Conservation (phyloP, 2,888 invertebrate genomes). For the Xylocampa areola region DNA sequence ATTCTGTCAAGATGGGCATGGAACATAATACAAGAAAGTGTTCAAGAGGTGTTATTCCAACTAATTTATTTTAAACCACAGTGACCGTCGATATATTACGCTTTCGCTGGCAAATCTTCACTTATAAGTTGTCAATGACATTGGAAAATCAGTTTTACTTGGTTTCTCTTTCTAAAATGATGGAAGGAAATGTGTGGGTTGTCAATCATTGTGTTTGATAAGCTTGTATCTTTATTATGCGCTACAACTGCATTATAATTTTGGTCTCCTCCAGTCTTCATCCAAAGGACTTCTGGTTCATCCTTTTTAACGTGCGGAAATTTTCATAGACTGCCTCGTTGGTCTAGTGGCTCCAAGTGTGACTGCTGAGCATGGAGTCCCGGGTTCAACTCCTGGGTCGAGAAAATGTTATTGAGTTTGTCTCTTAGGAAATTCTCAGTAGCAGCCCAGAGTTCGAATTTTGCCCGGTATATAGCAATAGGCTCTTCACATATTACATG, state of each 20-base stretch:
- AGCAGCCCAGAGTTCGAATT: too few relatives aligned
- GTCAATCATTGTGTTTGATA: background rate
- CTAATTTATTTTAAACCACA: slow-evolving; percentile 44
- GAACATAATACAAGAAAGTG: slow-evolving; percentile 36
- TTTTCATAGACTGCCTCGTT: too few relatives aligned
- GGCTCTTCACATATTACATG: too few relatives aligned
- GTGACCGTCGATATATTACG: slow-evolving; percentile 18
- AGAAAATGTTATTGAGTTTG: too few relatives aligned
- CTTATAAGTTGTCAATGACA: slow-evolving; percentile 18
- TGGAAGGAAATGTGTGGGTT: background rate
- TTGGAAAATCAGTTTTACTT: slow-evolving; percentile 23
- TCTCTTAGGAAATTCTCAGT: too few relatives aligned
- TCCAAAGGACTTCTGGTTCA: too few relatives aligned
- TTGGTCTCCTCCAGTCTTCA: background rate
- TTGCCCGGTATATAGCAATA: too few relatives aligned
- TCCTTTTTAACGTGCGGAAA: too few relatives aligned
- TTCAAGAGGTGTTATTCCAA: slow-evolving; percentile 13
- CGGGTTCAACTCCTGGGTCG: too few relatives aligned
- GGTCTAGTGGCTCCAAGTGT: too few relatives aligned
- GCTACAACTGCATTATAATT: background rate
- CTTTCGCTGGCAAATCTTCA: slow-evolving; percentile 40
- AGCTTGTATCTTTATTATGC: background rate
- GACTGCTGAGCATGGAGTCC: too few relatives aligned
- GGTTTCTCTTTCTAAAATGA: slow-evolving; percentile 39
- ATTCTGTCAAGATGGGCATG: slow-evolving; percentile 6